Evolutionary conservation across 1,140 invertebrate genomes (phyloP).

Genomic region (Acromyrmex charruanus): DNA sequence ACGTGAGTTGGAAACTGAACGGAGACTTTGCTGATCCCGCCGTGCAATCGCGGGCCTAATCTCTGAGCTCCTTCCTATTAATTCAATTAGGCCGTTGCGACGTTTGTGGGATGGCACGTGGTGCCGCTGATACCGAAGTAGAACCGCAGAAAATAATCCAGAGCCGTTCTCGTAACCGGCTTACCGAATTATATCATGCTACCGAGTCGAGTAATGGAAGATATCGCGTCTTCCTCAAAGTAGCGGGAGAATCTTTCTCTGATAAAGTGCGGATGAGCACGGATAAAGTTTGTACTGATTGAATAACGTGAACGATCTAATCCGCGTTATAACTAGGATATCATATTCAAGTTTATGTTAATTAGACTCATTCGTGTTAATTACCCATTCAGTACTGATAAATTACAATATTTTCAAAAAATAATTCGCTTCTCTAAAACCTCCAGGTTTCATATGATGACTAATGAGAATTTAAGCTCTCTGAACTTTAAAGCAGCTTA

Average conservation of each 20-base stretch:
- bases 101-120: slow-evolving; percentile 6
- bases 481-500: not conserved
- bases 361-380: slow-evolving; percentile 1
- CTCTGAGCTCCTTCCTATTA: slow-evolving; percentile 45
- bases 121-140: not conserved
- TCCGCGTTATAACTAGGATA: not conserved
- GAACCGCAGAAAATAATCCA: slow-evolving; percentile 52
- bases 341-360: not conserved
- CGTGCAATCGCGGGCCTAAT: slow-evolving; percentile 20
- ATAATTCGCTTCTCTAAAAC: not conserved
- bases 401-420: not conserved
- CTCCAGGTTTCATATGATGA: not conserved
- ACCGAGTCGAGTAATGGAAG: not conserved
- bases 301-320: not conserved
- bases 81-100: slow-evolving; percentile 58
- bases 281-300: slow-evolving; percentile 7
- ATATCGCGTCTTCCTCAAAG: not conserved
- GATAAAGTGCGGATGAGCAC: not conserved
- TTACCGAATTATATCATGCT: slow-evolving; percentile 45
- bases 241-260: not conserved
- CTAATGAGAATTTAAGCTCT: not conserved
- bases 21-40: slow-evolving; percentile 12
- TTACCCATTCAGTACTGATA: not conserved
- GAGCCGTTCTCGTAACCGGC: slow-evolving; percentile 1
- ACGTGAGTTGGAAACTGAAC: slow-evolving; percentile 41